These are phyloP conservation scores for Actinemys pallida DNA, from an alignment of 2,113 vertebrate species.

Conservation along the genomic window DNA sequence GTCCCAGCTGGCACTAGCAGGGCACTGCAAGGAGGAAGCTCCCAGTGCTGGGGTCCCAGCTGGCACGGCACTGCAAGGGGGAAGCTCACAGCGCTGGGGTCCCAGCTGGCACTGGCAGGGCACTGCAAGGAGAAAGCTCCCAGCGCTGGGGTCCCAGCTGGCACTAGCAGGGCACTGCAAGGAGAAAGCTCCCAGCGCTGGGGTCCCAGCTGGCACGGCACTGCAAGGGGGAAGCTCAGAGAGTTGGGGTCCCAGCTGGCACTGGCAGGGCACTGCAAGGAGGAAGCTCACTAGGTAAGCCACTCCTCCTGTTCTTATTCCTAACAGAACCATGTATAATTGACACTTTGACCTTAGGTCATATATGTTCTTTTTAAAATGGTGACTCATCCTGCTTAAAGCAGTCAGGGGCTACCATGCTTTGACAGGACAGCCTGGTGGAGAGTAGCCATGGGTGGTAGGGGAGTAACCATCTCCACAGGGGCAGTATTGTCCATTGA, in stretches of 20 bases:
- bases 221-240: rapidly evolving
- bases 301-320: rapidly evolving
- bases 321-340: background rate
- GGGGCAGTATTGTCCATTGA: background rate
- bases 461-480: rapidly evolving
- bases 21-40: rapidly evolving
- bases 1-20: rapidly evolving
- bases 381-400: background rate
- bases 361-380: background rate
- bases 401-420: background rate
- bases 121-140: rapidly evolving
- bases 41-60: rapidly evolving
- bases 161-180: rapidly evolving
- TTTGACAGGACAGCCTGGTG: rapidly evolving
- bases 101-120: rapidly evolving
- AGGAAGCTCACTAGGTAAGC: background rate
- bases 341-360: background rate
- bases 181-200: rapidly evolving
- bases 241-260: rapidly evolving
- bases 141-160: rapidly evolving
- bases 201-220: rapidly evolving
- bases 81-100: background rate
- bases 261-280: rapidly evolving
- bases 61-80: rapidly evolving
- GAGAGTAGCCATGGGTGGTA: rapidly evolving